Base-by-base conservation (phyloP, 2,113 vertebrate species). In the Paradisaea rubra region DNA sequence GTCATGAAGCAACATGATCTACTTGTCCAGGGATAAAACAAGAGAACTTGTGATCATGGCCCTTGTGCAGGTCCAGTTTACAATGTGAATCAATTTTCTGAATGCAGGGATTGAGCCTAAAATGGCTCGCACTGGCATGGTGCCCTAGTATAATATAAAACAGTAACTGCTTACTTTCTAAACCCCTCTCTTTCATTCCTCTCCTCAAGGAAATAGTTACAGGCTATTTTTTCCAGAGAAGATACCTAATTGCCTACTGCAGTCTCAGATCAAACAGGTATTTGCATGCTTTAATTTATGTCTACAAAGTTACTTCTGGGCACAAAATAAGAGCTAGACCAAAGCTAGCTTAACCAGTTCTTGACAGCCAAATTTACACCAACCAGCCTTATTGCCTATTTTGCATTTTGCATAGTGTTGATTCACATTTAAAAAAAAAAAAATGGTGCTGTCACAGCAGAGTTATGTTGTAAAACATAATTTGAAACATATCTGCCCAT, bases 221-320 rank as follows among this genome's bases (percentile, higher is more conserved):
- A 71, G 45, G 59, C 52, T 53, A 14, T 21, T 31, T 90, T 68
- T 85, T 63, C 66, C 41, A 65, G 59, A 87, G 73, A 86, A 87
- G 63, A 54, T 17, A 61, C 25, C 16, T 65, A 72, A 87, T 70
- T 91, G 45, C 39, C 33, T 66, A 15, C 68, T 74, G 59, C 21
- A 72, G 35, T 52, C 47, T 86, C 37, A 80, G 66, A 88, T 89
- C 68, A 86, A 89, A 60, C 52, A 95, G 56, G 60, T 74, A 91
- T 86, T 88, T 80, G 52, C 91, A 60, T 70, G 60, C 27, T 89
- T 88, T 70, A 87, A 85, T 94, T 88, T 91, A 49, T 15, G 20
- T 33, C 82, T 88, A 28, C n/a, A 45, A 74, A 93, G 33, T 80
- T 86, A 68, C 80, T 93, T 70, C 82, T 73, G 68, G 64, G 60